A percentile compares a stretch with the other conserved stretches of the same genome.
phyloP scores from a whole-genome alignment of 2,797 vertebrate genomes.

The Pseudocheirus occidentalis region DNA sequence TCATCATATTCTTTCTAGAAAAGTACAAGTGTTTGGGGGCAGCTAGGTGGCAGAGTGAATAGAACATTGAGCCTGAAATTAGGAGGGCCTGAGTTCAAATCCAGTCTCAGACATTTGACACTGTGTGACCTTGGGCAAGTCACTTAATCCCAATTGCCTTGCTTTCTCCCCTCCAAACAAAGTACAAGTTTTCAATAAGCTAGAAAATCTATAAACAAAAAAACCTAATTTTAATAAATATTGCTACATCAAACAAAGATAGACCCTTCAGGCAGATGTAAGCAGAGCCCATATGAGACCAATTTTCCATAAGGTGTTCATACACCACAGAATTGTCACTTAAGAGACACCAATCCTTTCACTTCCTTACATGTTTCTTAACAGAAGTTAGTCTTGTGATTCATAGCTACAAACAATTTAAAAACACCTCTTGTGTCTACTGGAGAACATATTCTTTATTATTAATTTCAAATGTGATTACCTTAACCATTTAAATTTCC shows the following conservation, averaged over 20 bases:
- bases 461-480: conserved; percentile 43
- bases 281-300: background rate
- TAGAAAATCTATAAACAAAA: background rate
- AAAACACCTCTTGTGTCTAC: background rate
- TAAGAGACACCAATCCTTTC: background rate
- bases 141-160: too few relatives aligned
- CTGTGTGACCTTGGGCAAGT: too few relatives aligned
- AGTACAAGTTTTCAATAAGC: background rate
- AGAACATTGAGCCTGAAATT: too few relatives aligned
- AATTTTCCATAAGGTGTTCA: background rate
- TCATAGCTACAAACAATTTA: background rate
- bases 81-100: too few relatives aligned
- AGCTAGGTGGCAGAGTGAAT: too few relatives aligned
- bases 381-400: background rate
- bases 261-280: background rate
- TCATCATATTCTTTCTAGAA: background rate
- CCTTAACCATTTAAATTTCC: background rate
- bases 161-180: background rate
- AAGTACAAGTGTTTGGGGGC: background rate
- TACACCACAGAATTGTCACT: background rate
- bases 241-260: background rate
- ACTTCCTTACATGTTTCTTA: background rate
- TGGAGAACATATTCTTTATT: background rate
- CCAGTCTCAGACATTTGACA: too few relatives aligned
- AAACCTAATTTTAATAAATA: background rate